A percentile compares a stretch with the other conserved stretches of the same genome.
phyloP scores from a whole-genome alignment of 2,113 vertebrate species.

The Thalassarche chlororhynchos region DNA sequence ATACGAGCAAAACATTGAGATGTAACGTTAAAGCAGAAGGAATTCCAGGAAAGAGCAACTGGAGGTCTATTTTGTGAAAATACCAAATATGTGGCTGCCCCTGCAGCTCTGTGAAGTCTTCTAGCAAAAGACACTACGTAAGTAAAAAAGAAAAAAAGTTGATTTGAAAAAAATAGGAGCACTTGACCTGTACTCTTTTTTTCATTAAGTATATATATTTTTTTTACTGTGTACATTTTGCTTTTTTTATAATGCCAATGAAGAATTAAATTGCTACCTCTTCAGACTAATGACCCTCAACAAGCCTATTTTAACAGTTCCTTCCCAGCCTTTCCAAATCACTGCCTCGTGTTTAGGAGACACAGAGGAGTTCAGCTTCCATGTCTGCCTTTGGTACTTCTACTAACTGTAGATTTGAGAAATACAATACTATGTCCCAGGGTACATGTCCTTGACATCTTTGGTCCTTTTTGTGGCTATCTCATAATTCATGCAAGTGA shows the following conservation, averaged over 20 bases:
- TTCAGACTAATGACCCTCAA: neutral
- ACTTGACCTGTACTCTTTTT: neutral
- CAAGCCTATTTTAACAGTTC: neutral
- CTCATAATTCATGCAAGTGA: constrained; percentile 65
- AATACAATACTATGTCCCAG: constrained; percentile 2
- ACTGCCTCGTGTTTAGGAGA: neutral
- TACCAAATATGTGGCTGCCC: neutral
- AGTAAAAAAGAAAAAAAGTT: neutral
- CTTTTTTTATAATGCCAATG: neutral
- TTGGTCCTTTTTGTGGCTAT: constrained; percentile 52
- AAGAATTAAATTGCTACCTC: constrained; percentile 11
- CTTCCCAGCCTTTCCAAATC: neutral
- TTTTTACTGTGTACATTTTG: neutral
- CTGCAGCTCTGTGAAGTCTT: neutral
- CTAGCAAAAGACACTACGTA: neutral
- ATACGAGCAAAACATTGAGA: neutral
- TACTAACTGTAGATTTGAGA: constrained; percentile 4
- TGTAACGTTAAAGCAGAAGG: neutral
- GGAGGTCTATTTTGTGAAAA: neutral
- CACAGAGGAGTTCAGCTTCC: neutral
- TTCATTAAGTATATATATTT: neutral
- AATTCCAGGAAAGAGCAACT: neutral
- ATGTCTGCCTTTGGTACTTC: neutral
- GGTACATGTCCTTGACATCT: constrained; percentile 54
- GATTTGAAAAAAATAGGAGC: neutral